Evolutionary conservation across 2,113 vertebrate genomes (phyloP).

Genomic region (Paratilapia polleni): DNA sequence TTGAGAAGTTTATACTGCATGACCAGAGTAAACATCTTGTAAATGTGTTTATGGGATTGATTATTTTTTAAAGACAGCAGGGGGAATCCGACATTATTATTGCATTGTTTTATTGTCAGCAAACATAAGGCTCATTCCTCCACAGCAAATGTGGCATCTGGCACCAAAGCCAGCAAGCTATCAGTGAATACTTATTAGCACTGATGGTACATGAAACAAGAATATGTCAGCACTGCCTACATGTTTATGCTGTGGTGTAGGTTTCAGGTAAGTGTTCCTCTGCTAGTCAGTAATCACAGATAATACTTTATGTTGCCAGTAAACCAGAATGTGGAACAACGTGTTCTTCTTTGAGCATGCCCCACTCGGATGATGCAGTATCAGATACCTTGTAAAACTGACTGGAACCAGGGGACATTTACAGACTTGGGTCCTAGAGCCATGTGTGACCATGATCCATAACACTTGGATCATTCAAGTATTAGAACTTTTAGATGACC

Average conservation of each 20-base stretch:
- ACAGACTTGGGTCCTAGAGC: neutral
- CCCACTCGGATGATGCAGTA: neutral
- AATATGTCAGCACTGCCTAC: constrained; percentile 37
- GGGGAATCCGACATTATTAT: constrained; percentile 14
- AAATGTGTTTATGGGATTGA: constrained; percentile 15
- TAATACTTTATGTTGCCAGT: constrained; percentile 13
- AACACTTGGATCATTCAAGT: neutral
- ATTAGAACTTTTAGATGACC: constrained; percentile 3
- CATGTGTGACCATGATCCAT: neutral
- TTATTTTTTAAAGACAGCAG: constrained; percentile 7
- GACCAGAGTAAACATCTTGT: constrained; percentile 9
- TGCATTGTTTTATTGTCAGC: constrained; percentile 14
- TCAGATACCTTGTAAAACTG: constrained; percentile 43
- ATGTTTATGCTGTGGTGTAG: neutral
- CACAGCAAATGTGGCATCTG: constrained; percentile 47
- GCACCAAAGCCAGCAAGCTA: constrained; percentile 23
- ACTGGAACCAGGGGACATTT: constrained; percentile 18
- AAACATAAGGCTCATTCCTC: constrained; percentile 39
- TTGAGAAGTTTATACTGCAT: constrained; percentile 20
- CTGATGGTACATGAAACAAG: constrained; percentile 6
- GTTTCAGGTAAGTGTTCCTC: constrained; percentile 17
- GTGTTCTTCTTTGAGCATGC: constrained; percentile 14
- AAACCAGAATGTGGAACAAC: constrained; percentile 8
- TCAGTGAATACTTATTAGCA: constrained; percentile 25
- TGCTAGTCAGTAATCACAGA: constrained; percentile 12